These are phyloP conservation scores for Acleris emargana DNA, from an alignment of 2,888 invertebrate genomes.

Conservation along the genomic window DNA sequence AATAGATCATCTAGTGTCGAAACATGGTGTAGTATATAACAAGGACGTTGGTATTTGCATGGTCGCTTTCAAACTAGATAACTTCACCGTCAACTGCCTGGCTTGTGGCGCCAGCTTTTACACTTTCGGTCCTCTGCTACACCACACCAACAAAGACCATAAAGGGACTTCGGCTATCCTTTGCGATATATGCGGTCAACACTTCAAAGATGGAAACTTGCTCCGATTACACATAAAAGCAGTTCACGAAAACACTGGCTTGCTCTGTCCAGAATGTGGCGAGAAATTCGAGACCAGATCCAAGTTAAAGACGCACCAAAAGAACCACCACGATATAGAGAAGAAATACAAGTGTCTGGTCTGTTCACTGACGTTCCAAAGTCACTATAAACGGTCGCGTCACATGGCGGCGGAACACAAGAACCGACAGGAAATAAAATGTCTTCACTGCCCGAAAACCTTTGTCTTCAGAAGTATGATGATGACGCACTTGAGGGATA, in stretches of 20 bases:
- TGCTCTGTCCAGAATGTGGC: constrained; percentile 70
- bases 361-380: constrained; percentile 67
- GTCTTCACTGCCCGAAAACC: constrained; percentile 73
- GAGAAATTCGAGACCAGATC: constrained; percentile 77
- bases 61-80: constrained; percentile 72
- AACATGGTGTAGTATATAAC: constrained; percentile 63
- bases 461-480: constrained; percentile 77
- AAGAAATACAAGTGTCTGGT: constrained; percentile 80
- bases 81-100: constrained; percentile 64
- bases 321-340: constrained; percentile 69
- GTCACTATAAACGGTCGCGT: constrained; percentile 68
- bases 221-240: constrained; percentile 66
- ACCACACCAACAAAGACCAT: constrained; percentile 75
- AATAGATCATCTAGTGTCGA: constrained; percentile 65
- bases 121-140: constrained; percentile 70
- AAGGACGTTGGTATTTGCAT: constrained; percentile 73
- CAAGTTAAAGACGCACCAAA: constrained; percentile 77
- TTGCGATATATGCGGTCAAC: constrained; percentile 73
- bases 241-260: constrained; percentile 64
- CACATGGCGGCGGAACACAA: constrained; percentile 75
- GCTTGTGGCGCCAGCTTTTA: constrained; percentile 68
- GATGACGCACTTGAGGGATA: constrained; percentile 73
- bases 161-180: constrained; percentile 71
- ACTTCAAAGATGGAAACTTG: constrained; percentile 68
- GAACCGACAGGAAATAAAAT: constrained; percentile 69